These are phyloP conservation scores for Pteria penguin DNA, from an alignment of 2,888 invertebrate species.

Conservation along the genomic window DNA sequence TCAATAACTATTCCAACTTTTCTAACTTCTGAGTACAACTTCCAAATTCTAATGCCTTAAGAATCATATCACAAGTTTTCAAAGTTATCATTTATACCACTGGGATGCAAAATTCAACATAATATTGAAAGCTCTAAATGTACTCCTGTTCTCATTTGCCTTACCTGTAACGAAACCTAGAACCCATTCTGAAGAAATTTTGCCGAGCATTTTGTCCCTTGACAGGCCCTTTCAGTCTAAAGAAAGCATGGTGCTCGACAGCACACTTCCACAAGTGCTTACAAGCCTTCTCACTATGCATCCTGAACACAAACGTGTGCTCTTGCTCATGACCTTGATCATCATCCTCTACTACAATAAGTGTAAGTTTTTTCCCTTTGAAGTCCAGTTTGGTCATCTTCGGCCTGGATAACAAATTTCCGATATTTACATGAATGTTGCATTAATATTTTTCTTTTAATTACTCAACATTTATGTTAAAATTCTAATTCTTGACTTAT, in stretches of 20 bases:
- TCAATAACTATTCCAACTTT: no score
- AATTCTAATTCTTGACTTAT: no score
- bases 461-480: no score
- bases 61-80: no score
- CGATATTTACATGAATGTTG: no score
- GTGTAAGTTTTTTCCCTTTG: conserved; percentile 96
- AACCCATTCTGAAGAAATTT: conserved; percentile 99
- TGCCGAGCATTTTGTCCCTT: conserved; percentile 89
- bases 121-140: no score
- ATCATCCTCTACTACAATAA: conserved; percentile 99
- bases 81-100: no score
- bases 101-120: no score
- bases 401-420: conserved; percentile 86
- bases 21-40: no score
- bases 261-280: conserved; percentile 99
- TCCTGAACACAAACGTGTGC: conserved; percentile 97
- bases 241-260: conserved; percentile 99
- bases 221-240: conserved; percentile 86
- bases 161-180: conserved; percentile 92
- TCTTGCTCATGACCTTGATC: conserved; percentile 96
- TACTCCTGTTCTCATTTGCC: background rate
- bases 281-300: conserved; percentile 98
- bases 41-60: no score
- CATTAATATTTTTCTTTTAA: no score
- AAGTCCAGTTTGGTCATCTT: conserved; percentile 99